Base-by-base conservation (phyloP, 2,113 vertebrate genomes). In the Gallinago jamesoni region DNA sequence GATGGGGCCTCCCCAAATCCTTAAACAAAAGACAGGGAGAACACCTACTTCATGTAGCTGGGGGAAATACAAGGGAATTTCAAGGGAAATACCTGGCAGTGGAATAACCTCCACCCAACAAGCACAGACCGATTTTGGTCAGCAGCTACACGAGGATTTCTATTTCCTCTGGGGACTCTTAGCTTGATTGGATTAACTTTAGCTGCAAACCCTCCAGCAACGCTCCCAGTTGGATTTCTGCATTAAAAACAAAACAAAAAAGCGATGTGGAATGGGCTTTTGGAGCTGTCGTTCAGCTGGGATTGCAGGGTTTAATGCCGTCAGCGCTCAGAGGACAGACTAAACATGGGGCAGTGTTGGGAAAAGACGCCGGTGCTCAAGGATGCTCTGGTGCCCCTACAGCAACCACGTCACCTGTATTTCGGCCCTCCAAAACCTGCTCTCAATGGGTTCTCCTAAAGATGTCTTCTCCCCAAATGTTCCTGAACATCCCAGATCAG, bases 281-380 rank as follows among this genome's bases (percentile, higher is more conserved):
- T 3, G 37, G 56, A 52, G 52, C 57, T 60, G 63, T 16, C 6
- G 48, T n/a, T 63, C 2, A 2, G 21, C 19, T 52, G 33, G 47
- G 20, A 33, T 31, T 37, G 55, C 0, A 4, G 62, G 14, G 14
- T 28, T 80, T 66, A 21, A 67, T 22, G 15, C 35, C 35, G 15
- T 9, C 67, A 22, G 67, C 12, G 59, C 76, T 13, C 7, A 30
- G 39, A 73, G 33, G 27, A 28, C 30, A 12, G 24, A 16, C 14
- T 22, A 14, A 27, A 16, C n/a, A 7, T 23, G 28, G 7, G 4
- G 33, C 43, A 28, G 37, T 33, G 13, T 12, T 4, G 2, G 18
- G 64, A 2, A 3, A 19, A 43, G 64, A 8, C 5, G 16, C n/a
- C 11, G 0, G 1, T 11, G 73, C 86, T 56, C 35, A 3, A 20